phyloP scores from a whole-genome alignment of 2,113 vertebrate genomes.

The Cebus imitator region DNA sequence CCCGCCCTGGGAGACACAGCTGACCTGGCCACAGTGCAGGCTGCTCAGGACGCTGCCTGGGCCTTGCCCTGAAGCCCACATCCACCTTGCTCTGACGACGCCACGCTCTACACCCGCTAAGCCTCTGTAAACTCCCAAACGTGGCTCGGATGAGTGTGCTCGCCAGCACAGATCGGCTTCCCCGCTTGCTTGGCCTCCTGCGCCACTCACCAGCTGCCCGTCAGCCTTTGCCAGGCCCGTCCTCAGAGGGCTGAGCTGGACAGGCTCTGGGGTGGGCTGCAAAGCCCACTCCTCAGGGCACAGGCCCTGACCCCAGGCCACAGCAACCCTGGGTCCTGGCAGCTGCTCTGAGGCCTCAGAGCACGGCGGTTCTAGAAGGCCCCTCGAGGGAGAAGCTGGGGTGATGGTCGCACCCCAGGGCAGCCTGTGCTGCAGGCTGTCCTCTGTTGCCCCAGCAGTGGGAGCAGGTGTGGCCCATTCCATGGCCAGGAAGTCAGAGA shows the following conservation, averaged over 20 bases:
- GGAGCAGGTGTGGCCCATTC: neutral
- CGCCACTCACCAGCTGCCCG: neutral
- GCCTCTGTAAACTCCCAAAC: too few species aligned
- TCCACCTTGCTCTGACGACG: too few species aligned
- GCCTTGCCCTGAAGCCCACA: neutral
- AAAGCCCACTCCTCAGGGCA: neutral
- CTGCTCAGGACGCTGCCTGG: too few species aligned
- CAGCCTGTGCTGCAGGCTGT: neutral
- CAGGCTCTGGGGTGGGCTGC: neutral
- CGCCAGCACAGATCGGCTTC: too few species aligned
- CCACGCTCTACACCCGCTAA: too few species aligned
- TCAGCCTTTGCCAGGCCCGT: neutral
- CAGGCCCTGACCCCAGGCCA: neutral
- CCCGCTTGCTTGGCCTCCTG: too few species aligned
- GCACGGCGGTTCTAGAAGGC: neutral
- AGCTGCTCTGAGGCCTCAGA: too few species aligned
- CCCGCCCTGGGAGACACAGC: neutral
- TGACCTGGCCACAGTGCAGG: too few species aligned
- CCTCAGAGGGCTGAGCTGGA: neutral
- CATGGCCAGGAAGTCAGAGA: neutral
- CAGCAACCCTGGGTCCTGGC: neutral
- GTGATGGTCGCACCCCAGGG: neutral
- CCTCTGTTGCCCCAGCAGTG: neutral
- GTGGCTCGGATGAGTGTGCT: neutral
- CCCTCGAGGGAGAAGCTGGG: neutral